Evolutionary conservation across 2,113 vertebrate genomes (phyloP), one percentile per base, ranked within the genome.

Genomic region (Megalops atlanticus): DNA sequence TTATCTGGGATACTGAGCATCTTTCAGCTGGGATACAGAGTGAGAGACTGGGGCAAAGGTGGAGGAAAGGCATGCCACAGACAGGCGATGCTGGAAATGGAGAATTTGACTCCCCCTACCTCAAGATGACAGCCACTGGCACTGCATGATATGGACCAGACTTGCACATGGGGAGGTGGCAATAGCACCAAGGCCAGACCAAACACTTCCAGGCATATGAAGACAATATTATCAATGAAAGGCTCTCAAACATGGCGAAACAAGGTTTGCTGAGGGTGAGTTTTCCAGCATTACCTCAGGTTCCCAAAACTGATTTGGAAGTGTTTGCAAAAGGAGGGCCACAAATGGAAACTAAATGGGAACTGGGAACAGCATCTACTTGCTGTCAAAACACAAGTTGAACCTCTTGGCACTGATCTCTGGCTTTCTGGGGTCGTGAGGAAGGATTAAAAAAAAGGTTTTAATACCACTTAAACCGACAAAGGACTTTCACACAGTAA

Each of bases 381-480:
- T 39, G 27, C 73, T 69, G 52, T 27, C 52, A 18, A 35, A 64
- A 68, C 80, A 69, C 24, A 12, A 36, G 80, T 11, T 45, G 36
- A 43, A 76, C 74, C 24, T 64, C 39, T 27, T 45, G 74, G 12
- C 73, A 27, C 24, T n/a, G 80, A 38, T 35, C 31, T 64, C 15
- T 70, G 35, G 8, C 69, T 47, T 69, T 18, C 70, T 21, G 15
- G 15, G 58, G 58, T n/a, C 58, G 10, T 24, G 24, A 21, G 21
- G 27, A 33, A 31, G 41, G 43, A 0, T 40, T 21, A 31, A n/a
- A 76, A 45, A 54, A 78, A 41, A 11, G 0, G 10, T 70, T 76
- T 77, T 82, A 70, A 71, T 75, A 35, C 58, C 80, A 72, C 75
- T 71, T 39, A 64, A 76, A 52, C 64, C 15, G 43, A n/a, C n/a